Percentiles rank a stretch among this genome's conserved stretches.
Conservation (phyloP, 1,140 invertebrate species). For the Listronotus bonariensis region DNA sequence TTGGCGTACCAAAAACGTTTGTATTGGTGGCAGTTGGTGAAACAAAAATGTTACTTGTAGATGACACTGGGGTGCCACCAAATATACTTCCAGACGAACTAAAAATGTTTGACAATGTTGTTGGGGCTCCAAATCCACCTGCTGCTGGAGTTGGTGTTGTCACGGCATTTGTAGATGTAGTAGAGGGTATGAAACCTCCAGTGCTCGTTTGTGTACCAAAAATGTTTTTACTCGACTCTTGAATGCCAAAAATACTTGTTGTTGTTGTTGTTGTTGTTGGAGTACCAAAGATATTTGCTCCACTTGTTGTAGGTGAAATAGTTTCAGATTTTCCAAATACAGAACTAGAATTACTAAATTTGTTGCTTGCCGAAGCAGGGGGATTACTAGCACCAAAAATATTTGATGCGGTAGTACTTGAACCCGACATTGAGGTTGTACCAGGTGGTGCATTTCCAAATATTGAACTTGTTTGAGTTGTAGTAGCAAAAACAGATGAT, state of each 20-base stretch:
- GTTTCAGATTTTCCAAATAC: too few relatives aligned
- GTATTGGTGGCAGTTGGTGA: constrained; percentile 6
- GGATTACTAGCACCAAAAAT: too few relatives aligned
- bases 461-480: neutral
- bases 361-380: too few relatives aligned
- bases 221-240: too few relatives aligned
- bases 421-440: neutral
- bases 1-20: neutral
- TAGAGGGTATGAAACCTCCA: neutral
- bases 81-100: neutral
- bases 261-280: too few relatives aligned
- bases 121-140: neutral
- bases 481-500: constrained; percentile 1
- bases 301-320: too few relatives aligned
- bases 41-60: constrained; percentile 5
- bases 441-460: neutral
- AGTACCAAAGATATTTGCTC: too few relatives aligned
- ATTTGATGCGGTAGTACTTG: too few relatives aligned
- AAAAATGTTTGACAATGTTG: neutral
- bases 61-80: neutral
- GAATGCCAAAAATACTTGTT: too few relatives aligned
- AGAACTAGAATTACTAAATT: too few relatives aligned
- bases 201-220: too few relatives aligned
- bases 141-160: neutral
- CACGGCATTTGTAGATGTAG: constrained; percentile 2